Base-by-base conservation (phyloP, 1,140 invertebrate species). In the Bombus balteatus region DNA sequence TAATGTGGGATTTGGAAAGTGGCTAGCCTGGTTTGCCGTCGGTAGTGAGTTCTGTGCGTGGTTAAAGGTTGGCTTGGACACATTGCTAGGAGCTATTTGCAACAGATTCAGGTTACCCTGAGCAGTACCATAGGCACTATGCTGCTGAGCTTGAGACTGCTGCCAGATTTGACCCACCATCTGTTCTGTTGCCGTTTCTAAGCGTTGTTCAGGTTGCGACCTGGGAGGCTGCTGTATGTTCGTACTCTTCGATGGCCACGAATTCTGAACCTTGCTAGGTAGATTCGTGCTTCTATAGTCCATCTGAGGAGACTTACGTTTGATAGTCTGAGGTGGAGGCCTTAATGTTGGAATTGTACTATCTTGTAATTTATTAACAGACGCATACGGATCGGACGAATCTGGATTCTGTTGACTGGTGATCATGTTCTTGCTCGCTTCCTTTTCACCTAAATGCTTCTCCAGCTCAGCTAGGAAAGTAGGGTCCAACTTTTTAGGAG, bases 381-480 rank as follows among this genome's bases (percentile, higher is more conserved):
- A 72, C 0, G 86, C 76, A 18, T 87, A 86, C 0, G 89, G 8
- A 34, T 85, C 80, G 9, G 76, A 71, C 1, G 43, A 22, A 1
- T 53, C 80, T 0, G 43, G 22, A 22, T 84, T 80, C 9, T 86
- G 81, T 4, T 57, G 75, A 10, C 25, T 71, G 10, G 84, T 68
- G 76, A 94, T 94, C 5, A 95, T 96, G 90, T 96, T 96, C 82
- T 96, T 93, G 66, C 88, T 83, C 32, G 95, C 94, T 74, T 97
- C 96, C 73, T 95, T 95, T 57, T 95, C 94, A 0, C 95, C 96
- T 41, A 97, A 92, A 86, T 96, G 96, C 87, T 97, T 97, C 89
- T 97, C 96, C 68, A 97, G 90, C 87, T 97, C 96, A 0, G 96
- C 96, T 12, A 97, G 93, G 75, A 97, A 97, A 3, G 93, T 94